Evolutionary conservation across 2,888 invertebrate genomes (phyloP).

Genomic region (Dicycla oo): DNA sequence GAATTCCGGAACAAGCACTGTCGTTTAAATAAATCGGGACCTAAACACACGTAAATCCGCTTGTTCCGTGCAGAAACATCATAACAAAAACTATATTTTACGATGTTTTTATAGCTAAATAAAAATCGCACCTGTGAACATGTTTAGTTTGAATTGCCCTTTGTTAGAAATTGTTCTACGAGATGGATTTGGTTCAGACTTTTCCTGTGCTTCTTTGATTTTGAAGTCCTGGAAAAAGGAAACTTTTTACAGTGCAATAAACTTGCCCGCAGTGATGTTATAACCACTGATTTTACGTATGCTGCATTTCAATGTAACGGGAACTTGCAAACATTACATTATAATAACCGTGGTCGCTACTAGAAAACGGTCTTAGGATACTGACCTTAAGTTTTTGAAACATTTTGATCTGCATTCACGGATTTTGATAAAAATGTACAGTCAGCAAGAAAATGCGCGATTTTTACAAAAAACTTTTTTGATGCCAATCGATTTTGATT

Average conservation of each 20-base stretch:
- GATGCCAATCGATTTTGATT: no score
- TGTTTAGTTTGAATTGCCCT: conserved; percentile 32
- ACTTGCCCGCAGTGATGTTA: background rate
- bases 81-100: conserved; percentile 49
- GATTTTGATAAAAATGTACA: no score
- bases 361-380: no score
- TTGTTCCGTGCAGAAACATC: conserved; percentile 37
- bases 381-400: no score
- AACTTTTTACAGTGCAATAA: background rate
- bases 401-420: no score
- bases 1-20: background rate
- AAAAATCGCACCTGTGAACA: conserved; percentile 63
- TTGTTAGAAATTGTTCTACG: conserved; percentile 23
- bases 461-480: no score
- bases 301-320: background rate
- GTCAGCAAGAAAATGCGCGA: no score
- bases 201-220: background rate
- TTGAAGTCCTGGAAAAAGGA: background rate
- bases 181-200: background rate
- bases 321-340: background rate
- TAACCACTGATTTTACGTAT: background rate
- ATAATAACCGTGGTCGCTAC: no score
- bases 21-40: conserved; percentile 36
- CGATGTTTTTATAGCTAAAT: conserved; percentile 54
- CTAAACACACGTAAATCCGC: conserved; percentile 34